Evolutionary conservation across 2,113 vertebrate genomes (phyloP).

Genomic region (Apodemus speciosus): DNA sequence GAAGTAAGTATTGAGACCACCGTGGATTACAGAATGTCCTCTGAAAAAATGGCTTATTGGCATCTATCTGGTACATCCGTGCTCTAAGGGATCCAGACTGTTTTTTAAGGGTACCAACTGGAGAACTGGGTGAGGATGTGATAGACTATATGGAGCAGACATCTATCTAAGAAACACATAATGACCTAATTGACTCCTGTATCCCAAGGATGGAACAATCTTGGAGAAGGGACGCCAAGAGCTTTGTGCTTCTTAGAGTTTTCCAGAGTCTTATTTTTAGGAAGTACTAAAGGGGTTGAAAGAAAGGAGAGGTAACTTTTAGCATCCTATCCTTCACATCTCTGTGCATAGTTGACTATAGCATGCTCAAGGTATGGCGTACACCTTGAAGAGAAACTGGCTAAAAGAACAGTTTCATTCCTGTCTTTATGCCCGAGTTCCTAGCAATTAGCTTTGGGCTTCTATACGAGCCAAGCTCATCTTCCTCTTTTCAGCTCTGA

Average conservation of each 20-base stretch:
- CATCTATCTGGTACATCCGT: not conserved
- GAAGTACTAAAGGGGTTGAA: not conserved
- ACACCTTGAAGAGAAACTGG: not conserved
- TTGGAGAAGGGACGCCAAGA: rapidly evolving
- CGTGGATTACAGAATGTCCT: not conserved
- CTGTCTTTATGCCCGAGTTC: not conserved
- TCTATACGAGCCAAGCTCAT: not conserved
- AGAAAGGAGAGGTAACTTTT: not conserved
- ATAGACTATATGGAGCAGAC: not conserved
- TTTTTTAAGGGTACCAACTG: not conserved
- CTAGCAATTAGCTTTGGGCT: not conserved
- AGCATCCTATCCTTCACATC: not conserved
- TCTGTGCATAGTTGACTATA: not conserved
- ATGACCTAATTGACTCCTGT: not conserved
- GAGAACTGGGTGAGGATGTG: not conserved
- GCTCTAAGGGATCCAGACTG: not conserved
- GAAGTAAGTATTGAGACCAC: not conserved
- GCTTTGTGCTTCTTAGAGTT: not conserved
- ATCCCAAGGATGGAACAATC: not conserved
- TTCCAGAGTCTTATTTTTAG: not conserved
- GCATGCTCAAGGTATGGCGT: not conserved
- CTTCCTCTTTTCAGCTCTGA: not conserved
- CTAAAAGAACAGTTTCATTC: not conserved
- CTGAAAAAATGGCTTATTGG: not conserved
- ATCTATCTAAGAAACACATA: not conserved